Conservation (phyloP, 2,113 vertebrate species). For the Elachura formosa region DNA sequence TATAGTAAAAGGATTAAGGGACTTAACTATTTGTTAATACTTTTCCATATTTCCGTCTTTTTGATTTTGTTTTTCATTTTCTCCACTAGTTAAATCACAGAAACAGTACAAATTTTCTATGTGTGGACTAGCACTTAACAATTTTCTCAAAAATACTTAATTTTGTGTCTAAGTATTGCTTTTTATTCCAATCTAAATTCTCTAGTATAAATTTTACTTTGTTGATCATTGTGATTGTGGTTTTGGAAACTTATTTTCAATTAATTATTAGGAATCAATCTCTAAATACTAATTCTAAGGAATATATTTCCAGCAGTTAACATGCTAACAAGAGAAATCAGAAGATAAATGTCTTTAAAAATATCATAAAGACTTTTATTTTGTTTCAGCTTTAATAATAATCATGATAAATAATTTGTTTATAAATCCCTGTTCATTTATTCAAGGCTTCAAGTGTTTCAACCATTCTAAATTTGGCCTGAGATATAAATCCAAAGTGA, state of each 20-base stretch:
- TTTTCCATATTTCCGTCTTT: not conserved
- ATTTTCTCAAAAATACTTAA: not conserved
- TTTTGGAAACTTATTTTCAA: not conserved
- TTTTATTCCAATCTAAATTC: not conserved
- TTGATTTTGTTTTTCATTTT: not conserved
- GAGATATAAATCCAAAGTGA: not conserved
- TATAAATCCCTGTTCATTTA: not conserved
- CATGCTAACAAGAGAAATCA: not conserved
- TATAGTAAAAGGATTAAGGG: not conserved
- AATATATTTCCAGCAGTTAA: not conserved
- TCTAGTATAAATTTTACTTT: not conserved
- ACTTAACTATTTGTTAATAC: not conserved
- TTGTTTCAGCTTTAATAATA: not conserved
- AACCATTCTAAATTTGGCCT: not conserved
- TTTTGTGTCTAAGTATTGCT: not conserved
- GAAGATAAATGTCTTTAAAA: not conserved
- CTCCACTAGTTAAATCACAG: not conserved
- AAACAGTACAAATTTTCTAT: not conserved
- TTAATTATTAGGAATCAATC: not conserved
- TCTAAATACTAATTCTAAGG: not conserved
- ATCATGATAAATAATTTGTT: not conserved
- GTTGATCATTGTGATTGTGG: not conserved
- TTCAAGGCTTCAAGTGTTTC: not conserved
- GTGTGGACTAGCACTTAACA: not conserved
- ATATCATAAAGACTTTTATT: not conserved